Conservation (phyloP, 2,797 vertebrate species). For the Channa striata region DNA sequence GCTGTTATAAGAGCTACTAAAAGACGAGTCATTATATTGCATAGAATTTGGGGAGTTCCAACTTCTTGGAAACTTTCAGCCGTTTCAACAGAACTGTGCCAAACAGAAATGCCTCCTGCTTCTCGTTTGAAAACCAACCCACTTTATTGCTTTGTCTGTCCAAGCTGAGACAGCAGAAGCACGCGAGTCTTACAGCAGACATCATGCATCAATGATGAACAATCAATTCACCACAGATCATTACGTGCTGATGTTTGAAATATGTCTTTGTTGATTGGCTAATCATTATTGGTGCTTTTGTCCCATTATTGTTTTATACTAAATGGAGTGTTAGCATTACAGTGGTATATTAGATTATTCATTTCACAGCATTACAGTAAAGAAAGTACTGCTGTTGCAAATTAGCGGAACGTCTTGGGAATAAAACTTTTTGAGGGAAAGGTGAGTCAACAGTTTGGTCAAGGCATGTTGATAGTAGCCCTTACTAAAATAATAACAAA, state of each 20-base stretch:
- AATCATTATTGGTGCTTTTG: slow-evolving; percentile 1
- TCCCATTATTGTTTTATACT: background rate
- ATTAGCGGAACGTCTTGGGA: background rate
- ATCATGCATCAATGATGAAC: slow-evolving; percentile 9
- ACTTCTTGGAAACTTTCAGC: too few species aligned
- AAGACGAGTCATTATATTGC: background rate
- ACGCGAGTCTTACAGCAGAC: background rate
- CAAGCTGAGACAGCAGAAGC: slow-evolving; percentile 10
- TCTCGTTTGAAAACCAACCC: background rate
- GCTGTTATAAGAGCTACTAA: too few species aligned
- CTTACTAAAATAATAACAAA: too few species aligned
- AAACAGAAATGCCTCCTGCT: background rate
- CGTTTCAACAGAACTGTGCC: background rate
- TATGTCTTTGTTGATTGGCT: slow-evolving; percentile 13
- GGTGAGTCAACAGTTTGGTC: background rate
- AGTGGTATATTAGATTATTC: background rate
- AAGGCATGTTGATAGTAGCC: background rate
- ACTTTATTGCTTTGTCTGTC: background rate
- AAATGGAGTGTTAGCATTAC: background rate
- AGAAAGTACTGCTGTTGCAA: background rate
- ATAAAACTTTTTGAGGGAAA: background rate
- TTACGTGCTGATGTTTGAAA: slow-evolving; percentile 32
- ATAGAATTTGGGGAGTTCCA: too few species aligned
- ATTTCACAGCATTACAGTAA: background rate
- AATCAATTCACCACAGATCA: slow-evolving; percentile 18